Conservation (phyloP, 2,888 invertebrate species). For the Lottia gigantea region DNA sequence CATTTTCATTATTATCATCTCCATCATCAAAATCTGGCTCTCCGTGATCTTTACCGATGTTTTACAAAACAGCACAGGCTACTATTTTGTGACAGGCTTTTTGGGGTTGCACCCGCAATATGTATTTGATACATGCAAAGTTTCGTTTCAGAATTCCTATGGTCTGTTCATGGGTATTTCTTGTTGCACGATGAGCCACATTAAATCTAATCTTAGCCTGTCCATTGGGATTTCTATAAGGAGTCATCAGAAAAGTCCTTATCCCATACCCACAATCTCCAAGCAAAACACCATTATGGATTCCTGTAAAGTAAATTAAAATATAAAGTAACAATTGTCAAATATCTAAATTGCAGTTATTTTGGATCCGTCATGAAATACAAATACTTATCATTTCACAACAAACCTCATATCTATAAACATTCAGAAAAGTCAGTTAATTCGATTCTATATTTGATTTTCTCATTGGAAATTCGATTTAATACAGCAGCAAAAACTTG, state of each 20-base stretch:
- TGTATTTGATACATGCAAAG: constrained; percentile 16
- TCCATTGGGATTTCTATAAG: constrained; percentile 5
- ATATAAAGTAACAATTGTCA: not conserved
- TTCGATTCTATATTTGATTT: no score
- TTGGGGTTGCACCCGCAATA: constrained; percentile 12
- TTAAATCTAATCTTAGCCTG: constrained; percentile 18
- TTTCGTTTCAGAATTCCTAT: constrained; percentile 25
- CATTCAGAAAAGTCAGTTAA: no score
- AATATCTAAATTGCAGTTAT: no score
- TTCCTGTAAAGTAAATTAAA: constrained; percentile 11
- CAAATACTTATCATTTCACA: no score
- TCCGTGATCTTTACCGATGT: constrained; percentile 20
- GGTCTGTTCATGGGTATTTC: constrained; percentile 25
- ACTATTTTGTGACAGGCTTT: constrained; percentile 7
- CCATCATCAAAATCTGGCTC: not conserved
- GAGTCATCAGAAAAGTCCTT: constrained; percentile 23
- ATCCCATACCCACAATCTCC: constrained; percentile 26
- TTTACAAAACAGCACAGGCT: constrained; percentile 23
- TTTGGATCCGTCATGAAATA: no score
- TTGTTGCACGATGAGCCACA: constrained; percentile 14
- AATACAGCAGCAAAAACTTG: no score
- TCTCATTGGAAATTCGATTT: no score
- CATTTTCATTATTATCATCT: not conserved
- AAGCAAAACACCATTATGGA: constrained; percentile 17
- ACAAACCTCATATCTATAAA: no score